phyloP scores from a whole-genome alignment of 2,888 invertebrate species.

The Apocheima hispidaria region DNA sequence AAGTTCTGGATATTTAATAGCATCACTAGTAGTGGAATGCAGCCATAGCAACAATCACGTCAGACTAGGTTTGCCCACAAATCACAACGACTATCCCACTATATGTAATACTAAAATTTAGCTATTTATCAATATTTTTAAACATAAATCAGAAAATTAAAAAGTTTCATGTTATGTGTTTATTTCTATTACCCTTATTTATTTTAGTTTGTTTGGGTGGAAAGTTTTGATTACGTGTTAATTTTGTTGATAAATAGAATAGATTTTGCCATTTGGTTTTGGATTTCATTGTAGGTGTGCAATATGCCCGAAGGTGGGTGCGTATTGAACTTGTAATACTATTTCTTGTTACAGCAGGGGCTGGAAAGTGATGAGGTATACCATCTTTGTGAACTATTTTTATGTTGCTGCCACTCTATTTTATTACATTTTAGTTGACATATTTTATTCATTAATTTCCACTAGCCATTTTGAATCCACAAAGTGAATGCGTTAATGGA shows the following conservation, averaged over 20 bases:
- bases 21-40: slow-evolving; percentile 79
- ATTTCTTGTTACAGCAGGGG: slow-evolving; percentile 93
- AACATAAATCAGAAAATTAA: slow-evolving; percentile 27
- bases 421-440: slow-evolving; percentile 82
- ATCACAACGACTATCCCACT: slow-evolving; percentile 29
- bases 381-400: slow-evolving; percentile 86
- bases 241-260: slow-evolving; percentile 47
- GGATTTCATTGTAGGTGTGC: slow-evolving; percentile 65
- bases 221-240: slow-evolving; percentile 33
- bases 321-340: slow-evolving; percentile 85
- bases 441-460: slow-evolving; percentile 81
- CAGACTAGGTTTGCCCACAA: slow-evolving; percentile 52
- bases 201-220: slow-evolving; percentile 39
- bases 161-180: slow-evolving; percentile 56
- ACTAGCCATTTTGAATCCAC: slow-evolving; percentile 82
- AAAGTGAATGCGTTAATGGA: slow-evolving; percentile 82
- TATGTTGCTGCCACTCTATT: slow-evolving; percentile 85
- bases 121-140: slow-evolving; percentile 34
- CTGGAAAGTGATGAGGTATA: slow-evolving; percentile 97
- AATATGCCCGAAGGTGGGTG: slow-evolving; percentile 84
- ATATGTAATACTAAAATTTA: slow-evolving; percentile 20
- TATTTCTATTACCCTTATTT: slow-evolving; percentile 41
- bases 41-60: slow-evolving; percentile 69
- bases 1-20: slow-evolving; percentile 71
- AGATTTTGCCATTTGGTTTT: slow-evolving; percentile 59